Conservation (phyloP, 2,797 vertebrate species). For the Percopsis omiscomaycus region DNA sequence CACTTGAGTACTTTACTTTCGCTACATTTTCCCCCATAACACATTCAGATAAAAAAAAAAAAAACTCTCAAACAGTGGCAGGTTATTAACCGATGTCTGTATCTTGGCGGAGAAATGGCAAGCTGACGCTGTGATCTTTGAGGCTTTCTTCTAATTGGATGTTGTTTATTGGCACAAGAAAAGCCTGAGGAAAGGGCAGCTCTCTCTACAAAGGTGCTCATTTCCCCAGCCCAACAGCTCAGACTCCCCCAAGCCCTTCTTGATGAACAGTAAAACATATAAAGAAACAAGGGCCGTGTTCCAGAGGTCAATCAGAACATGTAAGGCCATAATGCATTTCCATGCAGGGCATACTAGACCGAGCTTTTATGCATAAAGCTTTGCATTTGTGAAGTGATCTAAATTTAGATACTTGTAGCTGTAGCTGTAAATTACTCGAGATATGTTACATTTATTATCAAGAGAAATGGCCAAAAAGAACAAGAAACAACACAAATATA, state of each 20-base stretch:
- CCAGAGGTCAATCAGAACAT: conserved; percentile 37
- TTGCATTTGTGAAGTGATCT: neutral
- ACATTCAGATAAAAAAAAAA: conserved; percentile 1
- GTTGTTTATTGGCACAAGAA: conserved; percentile 65
- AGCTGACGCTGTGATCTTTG: conserved; percentile 67
- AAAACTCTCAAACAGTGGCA: conserved; percentile 28
- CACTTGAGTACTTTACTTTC: neutral
- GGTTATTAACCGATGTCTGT: conserved; percentile 60
- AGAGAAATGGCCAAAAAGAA: conserved; percentile 34
- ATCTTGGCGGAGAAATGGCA: conserved; percentile 62
- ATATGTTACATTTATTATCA: neutral
- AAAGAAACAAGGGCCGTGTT: conserved; percentile 28
- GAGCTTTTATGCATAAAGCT: neutral
- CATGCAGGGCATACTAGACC: neutral
- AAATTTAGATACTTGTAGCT: too few species aligned
- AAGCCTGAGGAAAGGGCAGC: conserved; percentile 65
- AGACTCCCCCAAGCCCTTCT: conserved; percentile 27
- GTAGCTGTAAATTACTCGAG: too few species aligned
- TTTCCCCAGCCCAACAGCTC: conserved; percentile 39
- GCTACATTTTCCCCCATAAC: neutral
- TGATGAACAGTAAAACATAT: conserved; percentile 33
- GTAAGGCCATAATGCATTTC: conserved; percentile 7
- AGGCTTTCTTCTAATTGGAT: conserved; percentile 70
- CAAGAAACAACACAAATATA: conserved; percentile 19
- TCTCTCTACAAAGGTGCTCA: conserved; percentile 51